These are phyloP conservation scores for Bombus difficillimus DNA, from an alignment of 1,140 invertebrate species.

Conservation along the genomic window DNA sequence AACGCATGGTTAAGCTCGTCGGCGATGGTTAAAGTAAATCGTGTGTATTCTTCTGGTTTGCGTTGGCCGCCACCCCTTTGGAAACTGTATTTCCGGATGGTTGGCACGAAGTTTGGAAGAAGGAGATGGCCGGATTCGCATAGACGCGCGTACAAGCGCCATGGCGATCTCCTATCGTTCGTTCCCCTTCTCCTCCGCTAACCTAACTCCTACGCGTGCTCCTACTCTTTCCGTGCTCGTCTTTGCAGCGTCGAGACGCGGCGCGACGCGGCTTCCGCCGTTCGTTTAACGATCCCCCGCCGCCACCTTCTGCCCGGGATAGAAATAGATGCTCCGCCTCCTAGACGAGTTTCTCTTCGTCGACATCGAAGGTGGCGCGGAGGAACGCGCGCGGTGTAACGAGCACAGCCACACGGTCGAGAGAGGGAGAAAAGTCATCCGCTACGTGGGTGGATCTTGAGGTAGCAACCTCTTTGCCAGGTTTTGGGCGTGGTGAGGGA, in stretches of 20 bases:
- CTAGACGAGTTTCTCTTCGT: conserved; percentile 66
- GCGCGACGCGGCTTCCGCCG: conserved; percentile 1
- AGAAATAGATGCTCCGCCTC: conserved; percentile 81
- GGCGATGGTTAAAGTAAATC: conserved; percentile 4
- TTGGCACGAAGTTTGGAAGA: conserved; percentile 5
- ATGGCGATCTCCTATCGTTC: conserved; percentile 11
- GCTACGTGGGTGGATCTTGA: conserved; percentile 40
- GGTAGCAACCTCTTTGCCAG: conserved; percentile 60
- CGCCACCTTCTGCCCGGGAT: conserved; percentile 64
- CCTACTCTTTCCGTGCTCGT: conserved; percentile 22
- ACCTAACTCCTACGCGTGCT: conserved; percentile 31
- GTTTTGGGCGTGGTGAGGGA: conserved; percentile 78
- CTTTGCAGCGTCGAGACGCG: conserved; percentile 17
- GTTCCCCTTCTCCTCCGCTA: conserved; percentile 1
- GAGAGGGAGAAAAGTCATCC: conserved; percentile 14
- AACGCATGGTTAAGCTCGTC: background rate
- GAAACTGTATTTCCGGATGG: conserved; percentile 33
- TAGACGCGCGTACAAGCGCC: background rate
- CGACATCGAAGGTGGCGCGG: conserved; percentile 30
- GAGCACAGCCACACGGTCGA: background rate
- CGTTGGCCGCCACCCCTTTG: background rate
- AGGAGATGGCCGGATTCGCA: background rate
- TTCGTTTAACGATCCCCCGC: conserved; percentile 66
- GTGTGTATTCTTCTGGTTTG: conserved; percentile 14
- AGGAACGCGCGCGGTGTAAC: background rate